Base-by-base conservation (phyloP, 2,113 vertebrate species). In the Orycteropus afer region DNA sequence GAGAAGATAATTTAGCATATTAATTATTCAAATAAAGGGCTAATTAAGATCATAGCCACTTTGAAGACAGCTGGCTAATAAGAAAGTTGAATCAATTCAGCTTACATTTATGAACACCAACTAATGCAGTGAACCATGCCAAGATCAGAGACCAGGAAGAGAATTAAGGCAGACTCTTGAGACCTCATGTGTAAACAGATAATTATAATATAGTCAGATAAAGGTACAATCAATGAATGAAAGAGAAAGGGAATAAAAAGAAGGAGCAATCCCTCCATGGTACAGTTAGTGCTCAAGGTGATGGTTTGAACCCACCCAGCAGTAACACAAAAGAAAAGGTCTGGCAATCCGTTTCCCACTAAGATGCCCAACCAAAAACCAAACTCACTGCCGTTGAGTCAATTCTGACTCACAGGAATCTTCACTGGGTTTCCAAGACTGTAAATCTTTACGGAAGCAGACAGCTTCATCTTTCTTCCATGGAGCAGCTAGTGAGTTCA, bases 1-100 rank as follows among this genome's bases (percentile, higher is more conserved):
- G 45, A 71, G n/a, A 83, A 67, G 65, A 91, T 23, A 91, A 89
- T 73, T 69, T 76, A 78, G n/a, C 40, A n/a, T 65, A 91, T 89
- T 92, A 57, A 65, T 81, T 93, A 37, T 91, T 63, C 86, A 57
- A 77, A 82, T 45, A 85, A n/a, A 89, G 20, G 42, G 61, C 22
- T 51, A 22, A n/a, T 57, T 40, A 89, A 78, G 59, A 67, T 86
- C 55, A 85, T 4, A 91, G 83, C 34, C 67, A 63, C 63, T 87
- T 71, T 63, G 73, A 81, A 88, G 87, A 65, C 40, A 73, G 20
- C 5, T 45, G 69, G 80, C 53, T 74, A 83, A 40, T 47, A 89
- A 51, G 78, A 49, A 88, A 85, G 63, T n/a, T 74, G 76, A 79
- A 69, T 83, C 79, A 79, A 95, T 71, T 73, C 34, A 32, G 37